A percentile compares a stretch with the other conserved stretches of the same genome.
Conservation (phyloP, 2,888 invertebrate species). For the Ochropleura plecta region DNA sequence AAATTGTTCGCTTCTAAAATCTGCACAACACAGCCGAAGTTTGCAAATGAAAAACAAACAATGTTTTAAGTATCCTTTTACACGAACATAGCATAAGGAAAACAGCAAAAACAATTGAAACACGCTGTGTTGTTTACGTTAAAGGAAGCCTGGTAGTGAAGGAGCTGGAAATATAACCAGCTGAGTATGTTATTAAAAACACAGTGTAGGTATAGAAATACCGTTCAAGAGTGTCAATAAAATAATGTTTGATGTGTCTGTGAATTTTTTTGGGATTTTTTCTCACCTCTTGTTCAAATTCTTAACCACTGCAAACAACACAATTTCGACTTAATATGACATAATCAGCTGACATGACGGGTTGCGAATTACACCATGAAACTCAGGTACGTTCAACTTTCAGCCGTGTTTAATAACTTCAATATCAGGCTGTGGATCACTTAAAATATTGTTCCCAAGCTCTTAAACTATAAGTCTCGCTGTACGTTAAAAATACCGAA, state of each 20-base stretch:
- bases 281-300: background rate
- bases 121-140: slow-evolving; percentile 44
- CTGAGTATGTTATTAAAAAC: background rate
- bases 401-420: background rate
- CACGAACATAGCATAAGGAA: slow-evolving; percentile 38
- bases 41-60: slow-evolving; percentile 51
- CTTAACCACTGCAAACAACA: background rate
- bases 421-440: background rate
- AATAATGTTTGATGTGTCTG: background rate
- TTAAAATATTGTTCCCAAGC: background rate
- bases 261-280: background rate
- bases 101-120: slow-evolving; percentile 46
- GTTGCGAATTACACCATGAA: background rate
- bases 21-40: slow-evolving; percentile 24
- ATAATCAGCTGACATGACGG: background rate
- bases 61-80: slow-evolving; percentile 49
- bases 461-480: background rate
- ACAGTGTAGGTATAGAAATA: no score
- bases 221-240: background rate
- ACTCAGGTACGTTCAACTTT: background rate
- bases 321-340: background rate
- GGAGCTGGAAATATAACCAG: background rate
- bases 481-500: slow-evolving; percentile 47
- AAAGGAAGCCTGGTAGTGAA: slow-evolving; percentile 17
- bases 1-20: slow-evolving; percentile 36